These are phyloP conservation scores for Cynaeus angustus DNA, from an alignment of 2,888 invertebrate genomes.

Conservation along the genomic window DNA sequence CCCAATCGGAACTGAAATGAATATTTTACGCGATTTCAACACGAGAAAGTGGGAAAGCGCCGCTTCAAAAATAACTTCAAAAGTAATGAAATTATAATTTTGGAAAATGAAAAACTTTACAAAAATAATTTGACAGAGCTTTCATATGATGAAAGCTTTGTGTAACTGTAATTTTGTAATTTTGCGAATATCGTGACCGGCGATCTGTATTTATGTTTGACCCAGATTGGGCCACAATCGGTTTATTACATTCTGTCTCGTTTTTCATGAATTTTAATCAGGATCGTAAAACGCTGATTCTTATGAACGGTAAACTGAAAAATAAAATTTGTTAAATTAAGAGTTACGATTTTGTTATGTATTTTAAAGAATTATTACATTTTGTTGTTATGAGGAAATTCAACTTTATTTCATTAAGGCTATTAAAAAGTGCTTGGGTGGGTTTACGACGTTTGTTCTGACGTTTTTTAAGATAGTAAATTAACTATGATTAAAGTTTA, in stretches of 20 bases:
- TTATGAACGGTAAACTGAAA: not conserved
- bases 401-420: not conserved
- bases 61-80: no score
- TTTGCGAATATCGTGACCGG: not conserved
- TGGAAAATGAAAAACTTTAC: no score
- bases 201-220: conserved; percentile 2
- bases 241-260: conserved; percentile 1
- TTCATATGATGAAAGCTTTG: no score
- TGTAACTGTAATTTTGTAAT: not conserved
- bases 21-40: no score
- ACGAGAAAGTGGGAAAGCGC: no score
- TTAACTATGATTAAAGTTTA: not conserved
- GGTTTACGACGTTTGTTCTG: not conserved
- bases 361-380: not conserved
- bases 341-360: not conserved
- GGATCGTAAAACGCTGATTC: not conserved
- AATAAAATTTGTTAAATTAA: not conserved
- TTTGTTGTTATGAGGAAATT: not conserved
- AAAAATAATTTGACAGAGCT: no score
- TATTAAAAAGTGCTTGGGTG: conserved; percentile 2
- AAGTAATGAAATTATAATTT: no score
- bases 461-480: not conserved
- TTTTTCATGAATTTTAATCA: conserved; percentile 4
- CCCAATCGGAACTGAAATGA: no score
- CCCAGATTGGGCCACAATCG: not conserved